phyloP scores from a whole-genome alignment of 2,797 vertebrate species.

The Enteromius trimaculatus region DNA sequence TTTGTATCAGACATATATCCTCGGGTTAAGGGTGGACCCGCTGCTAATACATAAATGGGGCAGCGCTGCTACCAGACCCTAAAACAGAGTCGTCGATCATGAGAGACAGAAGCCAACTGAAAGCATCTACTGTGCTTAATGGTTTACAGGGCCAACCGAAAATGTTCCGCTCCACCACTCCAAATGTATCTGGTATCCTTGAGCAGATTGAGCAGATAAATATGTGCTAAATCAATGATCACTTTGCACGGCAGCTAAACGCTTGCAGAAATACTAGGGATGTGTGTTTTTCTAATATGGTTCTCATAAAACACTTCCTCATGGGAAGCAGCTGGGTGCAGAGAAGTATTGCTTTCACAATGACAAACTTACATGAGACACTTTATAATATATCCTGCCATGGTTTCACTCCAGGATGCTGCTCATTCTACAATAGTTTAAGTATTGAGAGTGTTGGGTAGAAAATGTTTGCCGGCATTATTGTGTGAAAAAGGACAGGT shows the following conservation, averaged over 20 bases:
- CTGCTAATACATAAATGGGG: constrained; percentile 67
- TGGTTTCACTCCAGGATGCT: neutral
- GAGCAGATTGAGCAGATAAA: constrained; percentile 40
- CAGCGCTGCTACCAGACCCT: constrained; percentile 65
- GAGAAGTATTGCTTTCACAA: constrained; percentile 17
- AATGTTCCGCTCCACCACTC: constrained; percentile 35
- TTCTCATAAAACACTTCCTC: constrained; percentile 38
- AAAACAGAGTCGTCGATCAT: constrained; percentile 68
- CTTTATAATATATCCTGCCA: constrained; percentile 4
- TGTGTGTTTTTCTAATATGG: constrained; percentile 36
- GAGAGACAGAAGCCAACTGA: constrained; percentile 66
- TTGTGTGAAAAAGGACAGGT: neutral
- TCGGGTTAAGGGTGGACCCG: constrained; percentile 70
- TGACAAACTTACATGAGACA: constrained; percentile 34
- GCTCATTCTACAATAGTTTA: neutral
- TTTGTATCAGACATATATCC: constrained; percentile 62
- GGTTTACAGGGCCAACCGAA: constrained; percentile 45
- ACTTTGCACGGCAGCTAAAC: constrained; percentile 73
- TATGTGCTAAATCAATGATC: constrained; percentile 81
- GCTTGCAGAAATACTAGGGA: constrained; percentile 47
- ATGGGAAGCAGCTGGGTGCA: constrained; percentile 4
- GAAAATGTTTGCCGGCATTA: neutral
- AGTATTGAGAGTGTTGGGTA: neutral
- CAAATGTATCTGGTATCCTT: constrained; percentile 61
- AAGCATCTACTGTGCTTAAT: constrained; percentile 65